Evolutionary conservation across 2,113 vertebrate species (phyloP), one percentile per base, ranked within the genome.

Genomic region (Grammomys dolichurus): DNA sequence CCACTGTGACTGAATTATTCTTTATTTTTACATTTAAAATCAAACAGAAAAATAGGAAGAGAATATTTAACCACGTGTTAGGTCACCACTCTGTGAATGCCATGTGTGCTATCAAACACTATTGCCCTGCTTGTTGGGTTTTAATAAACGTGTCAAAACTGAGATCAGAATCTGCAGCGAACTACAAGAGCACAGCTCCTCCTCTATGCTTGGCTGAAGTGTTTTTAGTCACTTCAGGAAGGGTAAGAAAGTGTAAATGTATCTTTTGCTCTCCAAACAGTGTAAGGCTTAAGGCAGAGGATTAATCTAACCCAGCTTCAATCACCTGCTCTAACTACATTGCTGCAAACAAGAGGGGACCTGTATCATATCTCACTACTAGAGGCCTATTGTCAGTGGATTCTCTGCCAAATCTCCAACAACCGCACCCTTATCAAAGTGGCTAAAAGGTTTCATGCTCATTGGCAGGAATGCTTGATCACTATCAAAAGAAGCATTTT

Each of bases 351-450:
- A 77, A 33, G 58, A 12, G 14, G 63, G 93, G n/a, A 43, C 1
- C 1, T 17, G 56, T 9, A 28, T 91, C 58, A 93, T 82, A 63
- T 70, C 87, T 96, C n/a, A 40, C 48, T 51, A 69, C 28, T 86
- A 7, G 20, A 95, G 67, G 69, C 9, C 51, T 82, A 54, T 70
- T 93, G 40, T 95, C 76, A 89, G 11, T 22, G 81, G 92, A 82
- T 80, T 91, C 56, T 76, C 58, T 86, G 33, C 90, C 87, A 95
- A 75, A 60, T 97, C 89, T 95, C 94, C 43, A 94, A 87, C 70
- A 96, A 96, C 46, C 78, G 26, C 94, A 17, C 10, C 43, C 75
- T 3, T 67, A 84, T 88, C 70, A 70, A 94, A 69, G 40, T 73
- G 54, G 14, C 69, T 90, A 54, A 80, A 60, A 94, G 36, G 69